Percentiles rank a stretch among this genome's conserved stretches.
These are phyloP conservation scores for Cecropterus lyciades DNA, from an alignment of 1,140 invertebrate species.

Conservation along the genomic window DNA sequence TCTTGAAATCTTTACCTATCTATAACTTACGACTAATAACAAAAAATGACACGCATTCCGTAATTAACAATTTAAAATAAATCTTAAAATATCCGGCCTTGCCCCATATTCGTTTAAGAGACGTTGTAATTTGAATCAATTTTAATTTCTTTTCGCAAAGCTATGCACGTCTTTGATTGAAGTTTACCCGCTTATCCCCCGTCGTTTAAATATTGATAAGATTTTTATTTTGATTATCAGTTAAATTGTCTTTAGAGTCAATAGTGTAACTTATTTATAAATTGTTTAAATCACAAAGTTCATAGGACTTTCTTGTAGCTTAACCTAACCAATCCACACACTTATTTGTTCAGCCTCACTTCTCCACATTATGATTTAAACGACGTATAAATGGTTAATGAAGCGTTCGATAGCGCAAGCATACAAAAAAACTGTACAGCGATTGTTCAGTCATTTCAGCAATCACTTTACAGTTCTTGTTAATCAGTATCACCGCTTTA, in stretches of 20 bases:
- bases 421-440: slow-evolving; percentile 4
- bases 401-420: slow-evolving; percentile 19
- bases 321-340: not conserved
- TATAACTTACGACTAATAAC: slow-evolving; percentile 28
- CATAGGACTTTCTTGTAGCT: not conserved
- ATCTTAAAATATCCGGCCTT: slow-evolving; percentile 72
- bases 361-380: slow-evolving; percentile 5
- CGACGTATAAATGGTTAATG: not conserved
- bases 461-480: slow-evolving; percentile 15
- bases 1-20: slow-evolving; percentile 23
- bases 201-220: not conserved
- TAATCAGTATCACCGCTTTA: slow-evolving; percentile 14
- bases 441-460: not conserved
- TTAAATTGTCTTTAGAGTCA: slow-evolving; percentile 2
- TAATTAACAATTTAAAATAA: slow-evolving; percentile 46
- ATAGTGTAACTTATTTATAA: slow-evolving; percentile 9
- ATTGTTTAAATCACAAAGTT: slow-evolving; percentile 10
- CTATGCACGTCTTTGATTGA: slow-evolving; percentile 42
- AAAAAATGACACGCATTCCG: slow-evolving; percentile 47
- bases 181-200: slow-evolving; percentile 17
- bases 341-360: not conserved
- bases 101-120: slow-evolving; percentile 74
- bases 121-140: slow-evolving; percentile 55
- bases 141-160: slow-evolving; percentile 47
- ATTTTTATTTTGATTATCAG: not conserved